A percentile compares a stretch with the other conserved stretches of the same genome.
Conservation (phyloP, 1,140 invertebrate species). For the Drosophila neocordata region DNA sequence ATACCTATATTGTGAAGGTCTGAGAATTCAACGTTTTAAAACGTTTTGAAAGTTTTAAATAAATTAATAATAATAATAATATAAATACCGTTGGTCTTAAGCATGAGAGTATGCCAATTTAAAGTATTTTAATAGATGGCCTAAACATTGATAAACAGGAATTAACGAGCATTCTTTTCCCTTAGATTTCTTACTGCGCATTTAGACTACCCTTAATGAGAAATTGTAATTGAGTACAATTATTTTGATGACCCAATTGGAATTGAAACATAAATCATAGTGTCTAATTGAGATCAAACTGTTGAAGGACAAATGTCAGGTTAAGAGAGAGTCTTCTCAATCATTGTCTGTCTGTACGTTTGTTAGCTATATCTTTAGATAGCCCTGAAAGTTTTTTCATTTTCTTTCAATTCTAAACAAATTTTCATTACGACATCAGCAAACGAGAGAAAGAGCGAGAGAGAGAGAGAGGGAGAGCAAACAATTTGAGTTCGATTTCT, state of each 20-base stretch:
- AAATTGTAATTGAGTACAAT: too few relatives aligned
- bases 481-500: constrained; percentile 13
- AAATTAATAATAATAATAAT: too few relatives aligned
- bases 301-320: constrained; percentile 4
- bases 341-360: constrained; percentile 38
- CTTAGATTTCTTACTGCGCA: too few relatives aligned
- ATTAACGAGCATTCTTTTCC: too few relatives aligned
- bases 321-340: not conserved
- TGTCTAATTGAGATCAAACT: not conserved
- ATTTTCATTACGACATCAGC: constrained; percentile 70
- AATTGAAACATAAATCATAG: not conserved
- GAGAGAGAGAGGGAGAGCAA: constrained; percentile 11
- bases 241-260: not conserved
- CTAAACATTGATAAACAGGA: too few relatives aligned
- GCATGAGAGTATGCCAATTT: too few relatives aligned
- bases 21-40: too few relatives aligned
- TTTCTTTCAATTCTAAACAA: constrained; percentile 72
- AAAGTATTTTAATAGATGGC: too few relatives aligned
- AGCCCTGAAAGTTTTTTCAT: constrained; percentile 65
- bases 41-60: too few relatives aligned
- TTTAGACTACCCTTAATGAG: too few relatives aligned
- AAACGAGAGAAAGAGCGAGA: constrained; percentile 7
- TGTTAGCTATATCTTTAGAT: constrained; percentile 56
- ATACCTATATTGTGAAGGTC: too few relatives aligned
- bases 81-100: too few relatives aligned